Conservation (phyloP, 2,888 invertebrate genomes). For the Lissonota sp. region DNA sequence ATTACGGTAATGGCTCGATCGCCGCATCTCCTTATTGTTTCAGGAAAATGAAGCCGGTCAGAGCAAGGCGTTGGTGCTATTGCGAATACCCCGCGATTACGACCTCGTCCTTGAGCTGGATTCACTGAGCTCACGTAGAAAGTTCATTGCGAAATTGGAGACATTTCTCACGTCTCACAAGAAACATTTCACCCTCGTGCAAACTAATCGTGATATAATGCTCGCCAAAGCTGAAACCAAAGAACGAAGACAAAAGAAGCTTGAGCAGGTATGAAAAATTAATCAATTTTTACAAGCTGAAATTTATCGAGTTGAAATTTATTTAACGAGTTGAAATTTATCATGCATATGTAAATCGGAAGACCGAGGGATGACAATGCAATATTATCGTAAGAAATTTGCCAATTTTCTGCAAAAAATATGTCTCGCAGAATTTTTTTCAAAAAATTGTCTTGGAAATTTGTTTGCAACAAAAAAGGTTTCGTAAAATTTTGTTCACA, state of each 20-base stretch:
- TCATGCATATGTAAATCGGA: too few relatives aligned
- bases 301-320: too few relatives aligned
- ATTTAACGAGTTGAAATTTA: too few relatives aligned
- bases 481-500: too few relatives aligned
- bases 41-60: constrained; percentile 89
- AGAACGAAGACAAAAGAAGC: constrained; percentile 94
- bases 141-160: constrained; percentile 94
- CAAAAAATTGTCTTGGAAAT: too few relatives aligned
- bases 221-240: constrained; percentile 96
- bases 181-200: constrained; percentile 88
- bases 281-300: too few relatives aligned
- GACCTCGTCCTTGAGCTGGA: constrained; percentile 97
- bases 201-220: constrained; percentile 93
- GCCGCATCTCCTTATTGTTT: constrained; percentile 64
- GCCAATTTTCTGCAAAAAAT: background rate
- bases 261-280: constrained; percentile 87
- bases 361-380: too few relatives aligned
- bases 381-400: too few relatives aligned
- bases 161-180: constrained; percentile 93
- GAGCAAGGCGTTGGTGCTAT: constrained; percentile 91
- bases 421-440: too few relatives aligned
- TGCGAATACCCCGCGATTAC: constrained; percentile 94
- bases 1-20: background rate
- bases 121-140: constrained; percentile 90
- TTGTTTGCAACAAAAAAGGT: too few relatives aligned